Evolutionary conservation across 1,140 invertebrate genomes (phyloP), one percentile per base, ranked within the genome.

Genomic region (Ostrea edulis): DNA sequence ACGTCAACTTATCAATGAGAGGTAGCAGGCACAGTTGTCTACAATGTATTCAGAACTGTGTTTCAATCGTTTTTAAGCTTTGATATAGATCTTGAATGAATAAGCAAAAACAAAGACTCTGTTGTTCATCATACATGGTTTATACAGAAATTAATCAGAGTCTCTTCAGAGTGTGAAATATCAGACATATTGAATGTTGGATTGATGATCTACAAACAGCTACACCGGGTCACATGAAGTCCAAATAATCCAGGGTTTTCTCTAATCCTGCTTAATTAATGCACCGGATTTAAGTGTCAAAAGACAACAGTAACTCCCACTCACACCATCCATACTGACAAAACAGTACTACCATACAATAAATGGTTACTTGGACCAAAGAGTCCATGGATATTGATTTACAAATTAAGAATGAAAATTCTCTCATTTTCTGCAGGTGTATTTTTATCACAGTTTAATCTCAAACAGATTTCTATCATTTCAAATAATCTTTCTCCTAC

Each of bases 11-110:
- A 77, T 77, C 68, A 77, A 8, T 29, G 14, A 35, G 29, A 29
- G 22, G 29, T 25, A 29, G 65, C 22, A 8, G 25, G 68, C 29
- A 17, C 8, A 12, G 68, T n/a, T 35, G 68, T 14, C 68, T 77
- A 12, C 25, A 12, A 77, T 77, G 25, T 9, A 77, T 29, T 77
- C 4, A 17, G 55, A 62, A 20, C 55, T 77, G 14, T 77, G 68
- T 29, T 77, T 22, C 22, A 77, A 77, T 77, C 14, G 68, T 29
- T 77, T 77, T 77, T 29, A 77, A 35, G 68, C 14, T 25, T 77
- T 77, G 68, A 77, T 77, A 77, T 29, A 77, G 29, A 77, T 25
- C 68, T 29, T 77, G 68, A 77, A 77, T 77, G 68, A 77, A 29
- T 77, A 25, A 77, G 25, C 68, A 77, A 77, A 77, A 77, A 77